Evolutionary conservation across 53 echinoderm and acorn worm species (phyloP).

Genomic region (Echinarachnius parma): DNA sequence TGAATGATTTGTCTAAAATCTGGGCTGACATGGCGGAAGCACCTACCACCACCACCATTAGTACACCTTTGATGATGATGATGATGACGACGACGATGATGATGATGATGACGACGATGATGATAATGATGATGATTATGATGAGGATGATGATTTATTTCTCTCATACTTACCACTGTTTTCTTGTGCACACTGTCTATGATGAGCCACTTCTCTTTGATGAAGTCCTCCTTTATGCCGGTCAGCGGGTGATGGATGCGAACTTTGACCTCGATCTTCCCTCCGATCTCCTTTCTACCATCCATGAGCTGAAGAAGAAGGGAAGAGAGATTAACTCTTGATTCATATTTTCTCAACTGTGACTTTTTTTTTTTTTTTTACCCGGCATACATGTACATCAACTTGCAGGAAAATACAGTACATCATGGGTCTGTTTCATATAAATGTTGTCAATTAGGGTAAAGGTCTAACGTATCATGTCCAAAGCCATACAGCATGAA

Average conservation of each 20-base stretch:
- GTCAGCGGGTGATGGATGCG: conserved; percentile 75
- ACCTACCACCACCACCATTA: no score
- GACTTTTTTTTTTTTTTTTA: no score
- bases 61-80: conserved; percentile 7
- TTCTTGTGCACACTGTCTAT: conserved; percentile 62
- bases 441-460: no score
- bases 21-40: no score
- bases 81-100: conserved; percentile 4
- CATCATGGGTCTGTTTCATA: no score
- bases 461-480: no score
- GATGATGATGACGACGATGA: conserved; percentile 15
- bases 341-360: no score
- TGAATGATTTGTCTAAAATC: no score
- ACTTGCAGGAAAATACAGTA: no score
- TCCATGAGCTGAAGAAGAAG: conserved; percentile 79
- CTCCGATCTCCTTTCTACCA: conserved; percentile 80
- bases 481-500: no score
- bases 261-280: conserved; percentile 86
- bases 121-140: not conserved
- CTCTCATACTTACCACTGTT: conserved; percentile 27
- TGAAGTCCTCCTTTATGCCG: conserved; percentile 82
- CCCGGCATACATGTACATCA: no score
- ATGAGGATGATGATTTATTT: not conserved
- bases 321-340: no score
- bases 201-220: conserved; percentile 90